These are phyloP conservation scores for Prionailurus viverrinus DNA, from an alignment of 2,113 vertebrate genomes.

Conservation along the genomic window DNA sequence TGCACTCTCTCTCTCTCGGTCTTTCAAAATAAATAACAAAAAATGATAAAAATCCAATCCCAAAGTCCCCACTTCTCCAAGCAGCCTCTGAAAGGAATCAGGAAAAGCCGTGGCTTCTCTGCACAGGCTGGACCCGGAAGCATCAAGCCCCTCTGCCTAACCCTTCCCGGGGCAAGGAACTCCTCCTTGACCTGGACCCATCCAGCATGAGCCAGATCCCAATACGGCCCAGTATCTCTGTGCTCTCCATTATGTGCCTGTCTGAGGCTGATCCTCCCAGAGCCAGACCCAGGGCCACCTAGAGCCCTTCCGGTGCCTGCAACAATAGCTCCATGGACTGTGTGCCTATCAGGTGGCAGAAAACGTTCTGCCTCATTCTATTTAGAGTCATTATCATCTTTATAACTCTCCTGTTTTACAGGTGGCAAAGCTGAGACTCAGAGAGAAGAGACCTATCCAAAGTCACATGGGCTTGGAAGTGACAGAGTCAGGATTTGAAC, in stretches of 20 bases:
- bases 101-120: background rate
- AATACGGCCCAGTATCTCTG: background rate
- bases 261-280: background rate
- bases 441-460: background rate
- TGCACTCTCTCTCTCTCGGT: too few relatives aligned
- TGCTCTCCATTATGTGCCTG: background rate
- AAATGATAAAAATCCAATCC: background rate
- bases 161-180: background rate
- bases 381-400: background rate
- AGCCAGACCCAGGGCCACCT: background rate
- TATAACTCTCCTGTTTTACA: background rate
- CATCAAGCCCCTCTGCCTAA: background rate
- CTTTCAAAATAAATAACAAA: too few relatives aligned
- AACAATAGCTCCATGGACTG: background rate
- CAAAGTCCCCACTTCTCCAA: background rate
- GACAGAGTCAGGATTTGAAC: slow-evolving; percentile 48
- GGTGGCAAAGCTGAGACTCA: background rate
- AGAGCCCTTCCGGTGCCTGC: background rate
- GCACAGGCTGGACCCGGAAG: background rate
- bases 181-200: background rate
- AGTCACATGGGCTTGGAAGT: background rate
- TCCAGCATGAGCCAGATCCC: background rate
- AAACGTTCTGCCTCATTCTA: background rate
- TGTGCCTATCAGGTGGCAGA: background rate
- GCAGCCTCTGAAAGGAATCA: background rate